phyloP scores from a whole-genome alignment of 2,113 vertebrate species.

The Sterrhoptilus dennistouni region DNA sequence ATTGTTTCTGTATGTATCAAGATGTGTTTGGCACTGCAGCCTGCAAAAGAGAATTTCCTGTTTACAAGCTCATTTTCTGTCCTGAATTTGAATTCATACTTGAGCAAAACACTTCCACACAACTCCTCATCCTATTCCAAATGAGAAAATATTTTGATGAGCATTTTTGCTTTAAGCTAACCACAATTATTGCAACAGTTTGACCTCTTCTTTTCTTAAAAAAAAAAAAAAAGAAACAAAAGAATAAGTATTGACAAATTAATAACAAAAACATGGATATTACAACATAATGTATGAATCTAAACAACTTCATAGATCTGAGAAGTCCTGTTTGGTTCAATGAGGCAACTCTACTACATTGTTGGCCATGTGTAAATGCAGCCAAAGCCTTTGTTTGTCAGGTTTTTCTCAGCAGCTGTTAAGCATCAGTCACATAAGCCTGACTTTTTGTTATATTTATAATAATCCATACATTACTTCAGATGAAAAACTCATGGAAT shows the following conservation, averaged over 20 bases:
- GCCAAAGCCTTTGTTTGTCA: not conserved
- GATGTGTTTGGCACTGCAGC: not conserved
- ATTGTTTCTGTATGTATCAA: not conserved
- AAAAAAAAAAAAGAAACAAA: not conserved
- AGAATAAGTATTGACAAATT: not conserved
- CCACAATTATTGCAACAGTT: not conserved
- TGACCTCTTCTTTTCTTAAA: not conserved
- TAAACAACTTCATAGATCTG: not conserved
- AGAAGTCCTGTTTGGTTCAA: not conserved
- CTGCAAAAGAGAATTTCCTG: conserved; percentile 28
- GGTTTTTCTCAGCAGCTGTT: conserved; percentile 28
- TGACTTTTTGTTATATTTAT: conserved; percentile 13
- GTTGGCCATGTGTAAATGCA: not conserved
- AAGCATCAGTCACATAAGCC: not conserved
- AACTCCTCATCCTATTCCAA: not conserved
- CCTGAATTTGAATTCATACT: not conserved
- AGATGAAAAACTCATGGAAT: not conserved
- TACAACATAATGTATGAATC: not conserved
- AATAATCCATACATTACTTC: conserved; percentile 9
- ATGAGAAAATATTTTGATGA: not conserved
- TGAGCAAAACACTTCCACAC: not conserved
- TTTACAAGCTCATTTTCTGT: conserved; percentile 17
- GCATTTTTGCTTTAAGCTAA: not conserved
- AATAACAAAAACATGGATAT: not conserved
- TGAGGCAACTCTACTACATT: not conserved